phyloP scores from a whole-genome alignment of 2,888 invertebrate genomes.

The Horisme vitalbata region DNA sequence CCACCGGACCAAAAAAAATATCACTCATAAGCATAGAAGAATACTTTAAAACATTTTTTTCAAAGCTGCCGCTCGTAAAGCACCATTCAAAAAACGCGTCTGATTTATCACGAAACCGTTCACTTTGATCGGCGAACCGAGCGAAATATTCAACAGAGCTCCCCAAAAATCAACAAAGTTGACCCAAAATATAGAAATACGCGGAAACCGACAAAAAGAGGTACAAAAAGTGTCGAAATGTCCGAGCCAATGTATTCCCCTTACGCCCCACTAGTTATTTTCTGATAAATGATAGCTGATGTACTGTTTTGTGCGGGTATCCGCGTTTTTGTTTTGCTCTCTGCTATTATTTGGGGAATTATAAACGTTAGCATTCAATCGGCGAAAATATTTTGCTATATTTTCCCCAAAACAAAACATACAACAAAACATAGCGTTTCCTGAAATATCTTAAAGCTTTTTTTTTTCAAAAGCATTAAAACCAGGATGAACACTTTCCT shows the following conservation, averaged over 20 bases:
- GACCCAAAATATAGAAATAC: constrained; percentile 21
- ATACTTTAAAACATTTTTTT: not conserved
- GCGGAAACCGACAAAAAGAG: constrained; percentile 36
- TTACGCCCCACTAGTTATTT: constrained; percentile 75
- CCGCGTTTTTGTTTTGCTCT: constrained; percentile 47
- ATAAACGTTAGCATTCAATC: constrained; percentile 15
- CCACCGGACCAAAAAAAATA: too few species aligned
- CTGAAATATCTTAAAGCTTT: too few species aligned
- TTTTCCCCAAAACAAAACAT: too few species aligned
- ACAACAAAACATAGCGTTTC: too few species aligned
- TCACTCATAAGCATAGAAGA: too few species aligned
- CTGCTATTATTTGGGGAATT: constrained; percentile 16
- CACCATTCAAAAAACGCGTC: constrained; percentile 5
- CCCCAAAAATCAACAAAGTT: constrained; percentile 20
- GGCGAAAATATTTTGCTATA: too few species aligned
- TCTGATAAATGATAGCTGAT: constrained; percentile 76
- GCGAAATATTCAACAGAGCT: constrained; percentile 18
- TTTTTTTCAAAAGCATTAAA: too few species aligned
- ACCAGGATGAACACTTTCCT: too few species aligned
- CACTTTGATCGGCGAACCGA: constrained; percentile 16
- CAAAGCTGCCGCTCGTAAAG: constrained; percentile 4
- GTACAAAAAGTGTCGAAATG: constrained; percentile 51
- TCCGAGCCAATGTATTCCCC: constrained; percentile 62
- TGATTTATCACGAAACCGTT: constrained; percentile 8
- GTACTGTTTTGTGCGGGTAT: constrained; percentile 50